Base-by-base conservation (phyloP, 2,888 invertebrate genomes). In the Harpalus rufipes region DNA sequence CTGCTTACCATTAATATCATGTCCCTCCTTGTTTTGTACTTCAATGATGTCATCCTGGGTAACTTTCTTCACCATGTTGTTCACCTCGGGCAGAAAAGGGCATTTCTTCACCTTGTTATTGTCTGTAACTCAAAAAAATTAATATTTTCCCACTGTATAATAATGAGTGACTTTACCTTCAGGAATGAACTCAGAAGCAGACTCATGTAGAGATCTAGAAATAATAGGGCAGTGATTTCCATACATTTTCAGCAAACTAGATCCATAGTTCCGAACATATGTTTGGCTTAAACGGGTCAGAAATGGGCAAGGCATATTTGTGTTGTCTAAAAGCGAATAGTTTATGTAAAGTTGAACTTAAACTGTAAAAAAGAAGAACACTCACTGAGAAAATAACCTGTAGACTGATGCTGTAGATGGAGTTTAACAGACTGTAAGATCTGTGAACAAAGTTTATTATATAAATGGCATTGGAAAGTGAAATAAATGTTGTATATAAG, bases 261-360 rank as follows among this genome's bases (percentile, higher is more conserved):
- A 92, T 72, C 95, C 96, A 92, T 97, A 96, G 91, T 96, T 97
- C 87, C 96, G 95, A 86, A 97, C 93, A 91, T 96, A 97, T 89
- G 94, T 94, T 87, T 95, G 93, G 89, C 95, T 96, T 86, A 97
- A 92, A 87, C 96, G 95, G 88, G 95, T 95, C 89, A 97, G 92
- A 92, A 97, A 97, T 86, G 97, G 97, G 91, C 97, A 97, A 90
- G 97, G 96, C 97, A 97, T 51, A 51, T 51, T 97, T 89, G 91
- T 94, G 72, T 51, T 59, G 25, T 41, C 84, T 84, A 63, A 25
- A 84, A 84, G 14, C 56, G 5, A 68, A 12, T 12, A 10, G 44
- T 51, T 51, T 51, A 51, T 2, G 10, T 51, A 51, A 12, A 78
- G n/a, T 78, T 58, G 7, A 76, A 76, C 10, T 32, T 21, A 12